Percentiles rank a stretch among this genome's conserved stretches.
Conservation (phyloP, 2,888 invertebrate species). For the Leucophenga montana region DNA sequence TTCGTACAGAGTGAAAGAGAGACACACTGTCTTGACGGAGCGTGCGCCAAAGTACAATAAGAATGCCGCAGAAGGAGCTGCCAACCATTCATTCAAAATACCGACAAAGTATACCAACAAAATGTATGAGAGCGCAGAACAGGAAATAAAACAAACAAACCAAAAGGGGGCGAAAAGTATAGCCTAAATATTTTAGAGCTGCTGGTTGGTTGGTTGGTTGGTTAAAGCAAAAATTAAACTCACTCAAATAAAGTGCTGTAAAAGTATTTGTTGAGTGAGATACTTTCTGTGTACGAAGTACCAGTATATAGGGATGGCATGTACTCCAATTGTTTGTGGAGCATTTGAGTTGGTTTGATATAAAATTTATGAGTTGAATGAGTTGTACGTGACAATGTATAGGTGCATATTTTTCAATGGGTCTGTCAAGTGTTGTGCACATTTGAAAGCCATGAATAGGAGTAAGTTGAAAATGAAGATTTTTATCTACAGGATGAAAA, state of each 20-base stretch:
- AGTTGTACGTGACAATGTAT: too few species aligned
- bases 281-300: too few species aligned
- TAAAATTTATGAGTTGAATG: background rate
- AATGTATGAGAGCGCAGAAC: background rate
- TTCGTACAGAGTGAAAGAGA: background rate
- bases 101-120: background rate
- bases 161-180: slow-evolving; percentile 17
- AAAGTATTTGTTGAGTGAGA: slow-evolving; percentile 18
- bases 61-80: too few species aligned
- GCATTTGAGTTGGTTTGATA: slow-evolving; percentile 37
- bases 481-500: too few species aligned
- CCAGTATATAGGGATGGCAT: background rate
- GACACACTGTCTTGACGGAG: background rate
- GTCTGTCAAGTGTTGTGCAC: background rate
- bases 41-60: background rate
- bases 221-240: background rate
- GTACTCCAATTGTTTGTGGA: slow-evolving; percentile 24
- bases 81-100: too few species aligned
- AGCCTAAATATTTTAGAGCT: background rate
- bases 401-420: too few species aligned
- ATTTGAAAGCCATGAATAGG: too few species aligned
- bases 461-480: too few species aligned
- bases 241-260: background rate
- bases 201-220: background rate
- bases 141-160: slow-evolving; percentile 17